These are phyloP conservation scores for Anguilla pacifica DNA, from an alignment of 2,797 vertebrate genomes.

Conservation along the genomic window DNA sequence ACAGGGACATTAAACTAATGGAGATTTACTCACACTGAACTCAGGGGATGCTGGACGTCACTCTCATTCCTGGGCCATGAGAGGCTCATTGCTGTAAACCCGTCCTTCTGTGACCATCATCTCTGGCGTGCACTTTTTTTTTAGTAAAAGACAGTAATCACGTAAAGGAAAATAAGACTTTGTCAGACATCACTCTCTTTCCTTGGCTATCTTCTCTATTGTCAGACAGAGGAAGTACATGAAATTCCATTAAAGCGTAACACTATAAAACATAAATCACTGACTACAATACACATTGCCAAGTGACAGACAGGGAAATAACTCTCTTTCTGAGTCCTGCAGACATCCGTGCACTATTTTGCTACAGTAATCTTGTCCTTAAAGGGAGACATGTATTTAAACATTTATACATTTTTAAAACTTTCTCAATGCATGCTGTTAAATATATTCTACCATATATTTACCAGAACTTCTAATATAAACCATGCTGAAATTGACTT, in stretches of 20 bases:
- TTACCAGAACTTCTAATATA: neutral
- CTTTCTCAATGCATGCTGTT: slow-evolving; percentile 39
- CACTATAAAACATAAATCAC: slow-evolving; percentile 60
- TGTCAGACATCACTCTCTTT: slow-evolving; percentile 40
- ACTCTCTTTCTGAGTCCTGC: slow-evolving; percentile 43
- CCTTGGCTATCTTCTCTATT: slow-evolving; percentile 48
- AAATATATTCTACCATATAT: neutral
- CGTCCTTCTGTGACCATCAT: slow-evolving; percentile 14
- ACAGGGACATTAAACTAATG: slow-evolving; percentile 54
- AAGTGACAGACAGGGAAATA: slow-evolving; percentile 62
- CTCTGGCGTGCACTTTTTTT: slow-evolving; percentile 13
- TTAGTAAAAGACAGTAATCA: slow-evolving; percentile 27
- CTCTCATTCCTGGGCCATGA: neutral
- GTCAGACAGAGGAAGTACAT: slow-evolving; percentile 56
- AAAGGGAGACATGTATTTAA: slow-evolving; percentile 46
- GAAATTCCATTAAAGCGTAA: slow-evolving; percentile 63
- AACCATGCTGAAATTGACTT: neutral
- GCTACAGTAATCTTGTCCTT: slow-evolving; percentile 51
- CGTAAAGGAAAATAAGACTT: slow-evolving; percentile 26
- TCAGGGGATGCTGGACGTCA: slow-evolving; percentile 33
- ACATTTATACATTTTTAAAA: slow-evolving; percentile 48
- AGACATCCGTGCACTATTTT: slow-evolving; percentile 53
- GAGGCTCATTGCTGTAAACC: neutral
- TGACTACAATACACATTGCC: slow-evolving; percentile 58
- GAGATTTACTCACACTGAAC: slow-evolving; percentile 48